phyloP scores from a whole-genome alignment of 2,888 invertebrate species.

The Catonia carolina region DNA sequence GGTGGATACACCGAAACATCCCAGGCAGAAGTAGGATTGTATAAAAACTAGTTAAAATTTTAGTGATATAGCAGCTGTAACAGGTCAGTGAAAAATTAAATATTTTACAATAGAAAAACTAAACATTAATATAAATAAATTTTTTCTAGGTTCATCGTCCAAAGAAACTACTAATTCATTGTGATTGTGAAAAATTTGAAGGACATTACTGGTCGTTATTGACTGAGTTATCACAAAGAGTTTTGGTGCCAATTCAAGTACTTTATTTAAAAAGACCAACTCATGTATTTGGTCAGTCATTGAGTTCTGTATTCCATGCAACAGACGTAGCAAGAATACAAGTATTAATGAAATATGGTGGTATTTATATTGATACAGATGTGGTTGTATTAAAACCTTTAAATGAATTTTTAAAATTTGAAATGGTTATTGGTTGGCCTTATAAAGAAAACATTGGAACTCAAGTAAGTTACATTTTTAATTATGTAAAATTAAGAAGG shows the following conservation, averaged over 20 bases:
- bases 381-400: constrained; percentile 39
- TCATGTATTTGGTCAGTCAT: constrained; percentile 41
- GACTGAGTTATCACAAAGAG: constrained; percentile 23
- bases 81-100: too few species aligned
- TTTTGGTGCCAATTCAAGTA: constrained; percentile 27
- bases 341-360: constrained; percentile 40
- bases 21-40: too few species aligned
- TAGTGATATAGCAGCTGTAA: too few species aligned
- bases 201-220: constrained; percentile 36
- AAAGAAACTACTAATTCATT: constrained; percentile 38
- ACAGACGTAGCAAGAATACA: constrained; percentile 41
- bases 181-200: constrained; percentile 34
- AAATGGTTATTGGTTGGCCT: constrained; percentile 42
- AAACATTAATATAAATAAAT: too few species aligned
- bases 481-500: too few species aligned
- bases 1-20: too few species aligned
- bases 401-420: constrained; percentile 39
- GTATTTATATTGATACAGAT: constrained; percentile 42
- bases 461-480: constrained; percentile 32
- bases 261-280: constrained; percentile 36
- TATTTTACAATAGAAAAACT: too few species aligned
- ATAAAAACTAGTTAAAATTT: too few species aligned
- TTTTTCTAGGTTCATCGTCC: constrained; percentile 37
- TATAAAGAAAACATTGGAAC: constrained; percentile 39
- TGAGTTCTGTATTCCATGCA: constrained; percentile 41